Conservation (phyloP, 2,797 vertebrate species). For the Sphenodon punctatus region DNA sequence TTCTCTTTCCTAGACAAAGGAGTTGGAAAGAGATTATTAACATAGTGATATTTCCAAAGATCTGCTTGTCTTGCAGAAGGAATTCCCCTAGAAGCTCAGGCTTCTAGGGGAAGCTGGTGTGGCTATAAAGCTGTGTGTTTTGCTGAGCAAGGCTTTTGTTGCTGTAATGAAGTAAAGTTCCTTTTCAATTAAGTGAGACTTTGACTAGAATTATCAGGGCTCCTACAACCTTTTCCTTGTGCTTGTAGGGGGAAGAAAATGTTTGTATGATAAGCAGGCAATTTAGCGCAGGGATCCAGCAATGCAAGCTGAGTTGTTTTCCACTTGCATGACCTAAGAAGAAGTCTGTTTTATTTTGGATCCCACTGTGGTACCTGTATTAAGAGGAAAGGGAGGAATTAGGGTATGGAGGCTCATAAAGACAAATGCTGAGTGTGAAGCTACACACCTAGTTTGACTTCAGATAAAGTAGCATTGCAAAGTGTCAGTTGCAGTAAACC, state of each 20-base stretch:
- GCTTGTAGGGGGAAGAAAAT: too few species aligned
- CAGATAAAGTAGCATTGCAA: neutral
- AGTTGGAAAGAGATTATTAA: slow-evolving; percentile 53
- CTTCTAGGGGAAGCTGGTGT: neutral
- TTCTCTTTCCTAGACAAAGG: accelerated
- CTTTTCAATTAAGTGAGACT: too few species aligned
- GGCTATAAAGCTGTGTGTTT: neutral
- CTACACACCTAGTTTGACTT: neutral
- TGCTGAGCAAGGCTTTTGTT: neutral
- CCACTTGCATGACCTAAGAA: too few species aligned
- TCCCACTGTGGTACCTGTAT: neutral
- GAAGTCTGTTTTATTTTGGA: neutral
- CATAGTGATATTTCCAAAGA: slow-evolving; percentile 53
- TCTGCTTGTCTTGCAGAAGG: slow-evolving; percentile 3
- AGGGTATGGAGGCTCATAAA: neutral
- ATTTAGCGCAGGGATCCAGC: too few species aligned
- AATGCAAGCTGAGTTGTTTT: too few species aligned
- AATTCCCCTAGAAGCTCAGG: neutral
- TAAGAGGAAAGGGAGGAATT: neutral
- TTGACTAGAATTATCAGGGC: too few species aligned
- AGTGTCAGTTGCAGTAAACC: neutral
- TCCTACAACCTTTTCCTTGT: too few species aligned
- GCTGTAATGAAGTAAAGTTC: too few species aligned
- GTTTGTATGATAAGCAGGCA: too few species aligned
- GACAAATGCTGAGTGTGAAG: neutral